Evolutionary conservation across 2,888 invertebrate genomes (phyloP), one percentile per base, ranked within the genome.

Genomic region (Yponomeuta plumbellus): DNA sequence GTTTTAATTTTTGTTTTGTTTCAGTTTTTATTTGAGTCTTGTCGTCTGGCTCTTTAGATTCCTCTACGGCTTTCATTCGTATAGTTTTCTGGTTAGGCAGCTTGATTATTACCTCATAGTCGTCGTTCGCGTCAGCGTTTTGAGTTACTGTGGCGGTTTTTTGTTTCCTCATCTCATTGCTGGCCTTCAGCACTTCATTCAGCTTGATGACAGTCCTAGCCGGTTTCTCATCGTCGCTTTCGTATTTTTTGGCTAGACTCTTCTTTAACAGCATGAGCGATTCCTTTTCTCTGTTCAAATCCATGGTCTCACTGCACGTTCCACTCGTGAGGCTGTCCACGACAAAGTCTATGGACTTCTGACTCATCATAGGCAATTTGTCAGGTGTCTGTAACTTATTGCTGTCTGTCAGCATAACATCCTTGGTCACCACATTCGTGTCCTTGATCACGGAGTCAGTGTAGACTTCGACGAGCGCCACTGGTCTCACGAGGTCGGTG

Each of bases 301-400:
- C 67, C 23, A 64, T 44, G 11, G 44, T 39, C 68, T 70, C 65
- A 58, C 71, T 72, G 5, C 75, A 72, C 26, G 69, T 65, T 44
- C 86, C 87, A 0, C 81, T 76, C 0, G 84, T 85, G 0, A 92
- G 68, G 61, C 86, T 87, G 11, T 90, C 91, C 0, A 92, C 85
- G 0, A 90, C 91, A 13, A 81, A 84, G 68, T 92, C 92, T 68
- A 91, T 71, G 0, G 91, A 92, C 65, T 85, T 87, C 66, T 92
- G 92, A 63, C 87, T 88, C 86, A 92, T 90, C 0, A 90, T 86
- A 0, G 88, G 87, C 2, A 78, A 68, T 67, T 83, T 74, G 0
- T 74, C 82, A 1, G 73, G 69, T 39, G 78, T 67, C 56, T 77
- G 69, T 62, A 76, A 52, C 68, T 75, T 76, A 13, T 70, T 70